Evolutionary conservation across 2,113 vertebrate species (phyloP), one percentile per base, ranked within the genome.

Genomic region (Pelmatolapia mariae): DNA sequence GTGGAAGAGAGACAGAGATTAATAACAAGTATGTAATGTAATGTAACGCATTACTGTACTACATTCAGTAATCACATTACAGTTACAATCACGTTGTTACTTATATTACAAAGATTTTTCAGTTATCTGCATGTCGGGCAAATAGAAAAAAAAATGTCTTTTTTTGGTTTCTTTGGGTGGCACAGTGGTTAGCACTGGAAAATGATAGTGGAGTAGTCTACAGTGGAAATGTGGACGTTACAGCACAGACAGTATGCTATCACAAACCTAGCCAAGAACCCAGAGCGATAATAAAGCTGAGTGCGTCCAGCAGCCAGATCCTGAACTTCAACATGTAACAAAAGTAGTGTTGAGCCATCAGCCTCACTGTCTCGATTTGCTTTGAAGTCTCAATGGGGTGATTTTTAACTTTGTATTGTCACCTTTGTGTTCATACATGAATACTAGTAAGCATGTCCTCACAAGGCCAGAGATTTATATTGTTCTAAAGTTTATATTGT

Each of bases 131-230:
- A n/a, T n/a, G 31, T n/a, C 10, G 7, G 10, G 31, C 10, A 66
- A 66, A 7, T 19, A 36, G 18, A 36, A 66, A 66, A 3, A 31
- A n/a, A 36, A 1, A 1, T 1, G 10, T 11, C 0, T 19, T 33
- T 33, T 33, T 63, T 63, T 63, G 16, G 16, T 63, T 63, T 63
- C 59, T 61, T 61, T 61, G 57, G 57, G 26, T 31, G 26, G 26
- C 26, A 31, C 57, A 31, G 57, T 61, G 15, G 15, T 61, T 61
- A 61, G 26, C 57, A 31, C 57, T 61, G 61, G 6, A n/a, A 36
- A 38, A 19, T n/a, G 18, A 66, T 12, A 7, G 31, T 36, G 31
- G 18, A 36, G 61, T 38, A n/a, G 18, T 66, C 31, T 38, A 66
- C 18, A 66, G 31, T n/a, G 31, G 61, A 66, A 33, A 66, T 38